Conservation (phyloP, 2,113 vertebrate species). For the Lynx canadensis region DNA sequence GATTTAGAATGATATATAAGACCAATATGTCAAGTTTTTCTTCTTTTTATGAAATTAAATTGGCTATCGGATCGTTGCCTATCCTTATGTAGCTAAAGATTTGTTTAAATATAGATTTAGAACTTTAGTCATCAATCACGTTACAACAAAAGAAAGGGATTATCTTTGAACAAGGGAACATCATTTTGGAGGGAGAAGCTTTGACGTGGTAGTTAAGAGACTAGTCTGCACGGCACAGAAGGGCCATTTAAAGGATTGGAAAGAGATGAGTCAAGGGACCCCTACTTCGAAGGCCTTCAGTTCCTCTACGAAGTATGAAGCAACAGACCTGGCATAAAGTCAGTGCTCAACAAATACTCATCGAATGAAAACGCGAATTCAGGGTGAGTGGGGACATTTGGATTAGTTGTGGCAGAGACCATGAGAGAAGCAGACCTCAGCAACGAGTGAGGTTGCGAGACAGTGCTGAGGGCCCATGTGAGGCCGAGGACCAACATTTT, state of each 20-base stretch:
- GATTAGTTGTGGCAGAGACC: neutral
- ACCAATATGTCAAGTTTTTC: slow-evolving; percentile 54
- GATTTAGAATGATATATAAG: slow-evolving; percentile 68
- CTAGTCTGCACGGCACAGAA: neutral
- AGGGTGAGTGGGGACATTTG: neutral
- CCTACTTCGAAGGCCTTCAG: neutral
- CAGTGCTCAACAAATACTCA: neutral
- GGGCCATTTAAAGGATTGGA: neutral
- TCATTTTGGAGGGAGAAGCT: slow-evolving; percentile 21
- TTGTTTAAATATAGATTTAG: slow-evolving; percentile 43
- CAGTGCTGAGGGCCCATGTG: neutral
- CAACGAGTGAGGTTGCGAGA: slow-evolving; percentile 9
- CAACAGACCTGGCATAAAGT: neutral
- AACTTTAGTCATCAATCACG: slow-evolving; percentile 20
- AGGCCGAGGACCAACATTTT: neutral
- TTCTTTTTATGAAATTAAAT: slow-evolving; percentile 67
- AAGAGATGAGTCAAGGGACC: neutral
- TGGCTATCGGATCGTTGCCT: slow-evolving; percentile 52
- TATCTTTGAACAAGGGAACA: neutral
- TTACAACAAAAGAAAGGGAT: slow-evolving; percentile 41
- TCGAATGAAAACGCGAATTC: neutral
- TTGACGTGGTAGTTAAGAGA: slow-evolving; percentile 10
- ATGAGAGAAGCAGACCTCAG: neutral
- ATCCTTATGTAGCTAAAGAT: slow-evolving; percentile 50
- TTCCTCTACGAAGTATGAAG: slow-evolving; percentile 42